phyloP scores from a whole-genome alignment of 1,140 invertebrate genomes.

The Bombyx mori region DNA sequence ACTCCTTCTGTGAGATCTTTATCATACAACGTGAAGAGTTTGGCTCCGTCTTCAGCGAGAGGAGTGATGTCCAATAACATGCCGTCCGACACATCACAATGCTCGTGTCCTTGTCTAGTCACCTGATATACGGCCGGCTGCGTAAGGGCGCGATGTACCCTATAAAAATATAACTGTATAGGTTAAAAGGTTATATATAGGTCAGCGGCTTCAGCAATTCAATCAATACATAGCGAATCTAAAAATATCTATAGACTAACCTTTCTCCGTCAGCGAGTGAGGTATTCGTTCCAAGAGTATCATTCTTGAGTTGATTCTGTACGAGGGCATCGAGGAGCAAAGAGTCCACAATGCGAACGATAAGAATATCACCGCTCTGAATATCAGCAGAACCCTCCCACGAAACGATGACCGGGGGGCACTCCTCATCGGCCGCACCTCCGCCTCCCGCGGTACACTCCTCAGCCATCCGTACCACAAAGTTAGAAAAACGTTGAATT shows the following conservation, averaged over 20 bases:
- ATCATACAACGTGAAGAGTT: conserved; percentile 77
- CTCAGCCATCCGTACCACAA: conserved; percentile 66
- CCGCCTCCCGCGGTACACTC: conserved; percentile 60
- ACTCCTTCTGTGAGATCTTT: conserved; percentile 79
- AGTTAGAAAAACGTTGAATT: conserved; percentile 26
- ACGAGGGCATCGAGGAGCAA: conserved; percentile 57
- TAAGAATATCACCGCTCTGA: conserved; percentile 78
- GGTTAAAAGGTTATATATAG: conserved; percentile 2
- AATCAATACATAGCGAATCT: not conserved
- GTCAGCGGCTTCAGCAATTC: conserved; percentile 1
- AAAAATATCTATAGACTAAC: conserved; percentile 21
- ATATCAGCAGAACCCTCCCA: conserved; percentile 77
- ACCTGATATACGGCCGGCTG: conserved; percentile 76
- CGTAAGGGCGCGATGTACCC: conserved; percentile 52
- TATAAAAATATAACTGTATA: conserved; percentile 47
- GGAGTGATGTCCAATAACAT: conserved; percentile 77
- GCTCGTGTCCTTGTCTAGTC: conserved; percentile 75
- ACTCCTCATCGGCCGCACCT: conserved; percentile 51
- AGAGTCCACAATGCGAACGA: conserved; percentile 78
- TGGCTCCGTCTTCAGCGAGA: conserved; percentile 73
- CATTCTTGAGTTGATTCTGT: conserved; percentile 35
- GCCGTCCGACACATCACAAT: conserved; percentile 77
- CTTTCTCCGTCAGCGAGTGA: conserved; percentile 32
- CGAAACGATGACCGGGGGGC: conserved; percentile 70
- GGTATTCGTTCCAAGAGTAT: conserved; percentile 34